A percentile compares a stretch with the other conserved stretches of the same genome.
Conservation (phyloP, 30 jellyfish, hydroid and myxozoan species). For the Calvadosia cruxmelitensis region DNA sequence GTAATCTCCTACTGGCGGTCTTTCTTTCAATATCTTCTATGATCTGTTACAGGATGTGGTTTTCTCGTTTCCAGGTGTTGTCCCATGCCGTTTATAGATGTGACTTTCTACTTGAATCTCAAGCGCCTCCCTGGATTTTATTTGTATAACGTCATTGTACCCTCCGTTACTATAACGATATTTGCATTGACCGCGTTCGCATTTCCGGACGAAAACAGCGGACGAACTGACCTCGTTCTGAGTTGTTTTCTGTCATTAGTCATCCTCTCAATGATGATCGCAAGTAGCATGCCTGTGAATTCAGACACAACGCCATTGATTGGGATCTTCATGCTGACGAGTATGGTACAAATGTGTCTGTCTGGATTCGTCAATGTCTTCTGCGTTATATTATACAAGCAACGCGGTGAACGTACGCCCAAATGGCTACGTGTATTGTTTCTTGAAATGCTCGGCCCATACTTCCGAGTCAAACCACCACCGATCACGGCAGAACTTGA, state of each 20-base stretch:
- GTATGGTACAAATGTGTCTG: not conserved
- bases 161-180: not conserved
- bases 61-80: not conserved
- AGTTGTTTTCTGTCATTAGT: not conserved
- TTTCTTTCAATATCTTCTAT: too few species aligned
- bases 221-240: not conserved
- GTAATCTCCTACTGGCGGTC: too few species aligned
- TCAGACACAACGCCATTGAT: not conserved
- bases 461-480: not conserved
- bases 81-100: not conserved
- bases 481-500: not conserved
- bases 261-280: not conserved
- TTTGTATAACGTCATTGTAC: not conserved
- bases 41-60: too few species aligned
- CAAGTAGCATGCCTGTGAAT: not conserved
- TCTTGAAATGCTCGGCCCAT: not conserved
- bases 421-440: not conserved
- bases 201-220: not conserved
- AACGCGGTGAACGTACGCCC: not conserved
- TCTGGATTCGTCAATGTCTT: not conserved
- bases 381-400: not conserved
- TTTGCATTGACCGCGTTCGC: not conserved
- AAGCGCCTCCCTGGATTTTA: not conserved
- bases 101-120: not conserved
- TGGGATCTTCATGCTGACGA: not conserved